Evolutionary conservation across 2,797 vertebrate genomes (phyloP), one percentile per base, ranked within the genome.

Genomic region (Leucoraja ocellata): DNA sequence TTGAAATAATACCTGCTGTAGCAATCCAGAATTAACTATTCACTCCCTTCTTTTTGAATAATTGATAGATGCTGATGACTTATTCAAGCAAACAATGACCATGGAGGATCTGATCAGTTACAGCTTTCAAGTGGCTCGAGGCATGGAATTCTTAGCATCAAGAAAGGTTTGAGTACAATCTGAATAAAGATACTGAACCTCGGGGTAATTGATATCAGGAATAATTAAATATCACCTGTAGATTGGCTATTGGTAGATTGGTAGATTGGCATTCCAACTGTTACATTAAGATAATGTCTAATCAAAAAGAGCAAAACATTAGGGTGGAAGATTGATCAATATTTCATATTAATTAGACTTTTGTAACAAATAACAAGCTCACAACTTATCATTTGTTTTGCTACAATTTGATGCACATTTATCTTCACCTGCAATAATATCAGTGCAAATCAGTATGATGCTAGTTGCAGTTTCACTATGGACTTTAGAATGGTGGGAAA

Each of bases 101-200:
- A 97, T 99, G 95, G 97, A 98, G 95, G 98, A 99, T 95, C 96
- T 99, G 88, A 98, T 99, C 94, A 99, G 98, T 80, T 99, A 98
- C 95, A 99, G 98, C 95, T 99, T 99, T 95, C 98, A 99, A 95
- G 98, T 99, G 95, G 98, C 98, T 16, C 96, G 97, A 95, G 98
- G 98, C 93, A 99, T 99, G 98, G 98, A 99, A 96, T 99, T 99
- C 94, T 96, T 99, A 93, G 97, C 97, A 88, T 97, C 96, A 93
- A 96, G 96, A 95, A 97, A 97, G 96, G 97, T 96, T 93, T 94
- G 95, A 23, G 25, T 46, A 46, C 32, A 91, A 73, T 46, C 21
- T 16, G 36, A 23, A 68, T 39, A 28, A 36, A 92, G 28, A 92
- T 92, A 74, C 28, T 25, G 90, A 92, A 54, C 10, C 36, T 46